Evolutionary conservation across 2,113 vertebrate genomes (phyloP).

Genomic region (Maylandia zebra): DNA sequence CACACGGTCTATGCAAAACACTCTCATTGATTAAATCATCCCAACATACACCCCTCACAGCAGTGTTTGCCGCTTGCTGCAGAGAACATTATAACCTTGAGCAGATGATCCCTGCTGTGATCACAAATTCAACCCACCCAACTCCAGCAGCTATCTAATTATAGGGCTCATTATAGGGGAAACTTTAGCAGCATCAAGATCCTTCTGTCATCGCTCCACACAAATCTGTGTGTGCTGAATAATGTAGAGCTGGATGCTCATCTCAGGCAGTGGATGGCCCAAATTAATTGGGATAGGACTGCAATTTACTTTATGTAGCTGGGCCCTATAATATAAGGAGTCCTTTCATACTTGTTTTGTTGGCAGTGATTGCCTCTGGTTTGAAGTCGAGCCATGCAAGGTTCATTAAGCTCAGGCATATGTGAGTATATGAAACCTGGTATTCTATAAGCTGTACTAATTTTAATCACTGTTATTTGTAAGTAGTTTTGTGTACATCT

Average conservation of each 20-base stretch:
- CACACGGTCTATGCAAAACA: background rate
- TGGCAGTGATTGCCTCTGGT: background rate
- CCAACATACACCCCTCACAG: slow-evolving; percentile 26
- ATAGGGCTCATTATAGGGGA: slow-evolving; percentile 26
- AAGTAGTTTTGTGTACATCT: background rate
- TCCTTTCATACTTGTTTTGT: background rate
- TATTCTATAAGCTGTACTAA: background rate
- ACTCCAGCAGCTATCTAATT: slow-evolving; percentile 34
- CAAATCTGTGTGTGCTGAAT: slow-evolving; percentile 14
- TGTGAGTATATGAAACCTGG: background rate
- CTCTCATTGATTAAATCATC: slow-evolving; percentile 34
- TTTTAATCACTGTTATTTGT: background rate
- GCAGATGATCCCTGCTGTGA: slow-evolving; percentile 43
- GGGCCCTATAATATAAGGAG: background rate
- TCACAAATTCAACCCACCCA: slow-evolving; percentile 21
- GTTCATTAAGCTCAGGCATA: background rate
- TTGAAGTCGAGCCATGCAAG: background rate
- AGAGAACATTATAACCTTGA: slow-evolving; percentile 43
- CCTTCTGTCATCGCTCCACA: background rate
- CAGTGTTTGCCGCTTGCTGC: background rate
- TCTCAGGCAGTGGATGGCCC: background rate
- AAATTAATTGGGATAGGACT: background rate
- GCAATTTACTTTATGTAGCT: background rate
- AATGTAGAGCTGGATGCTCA: background rate
- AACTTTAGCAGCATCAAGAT: slow-evolving; percentile 17